phyloP scores from a whole-genome alignment of 2,888 invertebrate species.

The Periphyllus acericola region DNA sequence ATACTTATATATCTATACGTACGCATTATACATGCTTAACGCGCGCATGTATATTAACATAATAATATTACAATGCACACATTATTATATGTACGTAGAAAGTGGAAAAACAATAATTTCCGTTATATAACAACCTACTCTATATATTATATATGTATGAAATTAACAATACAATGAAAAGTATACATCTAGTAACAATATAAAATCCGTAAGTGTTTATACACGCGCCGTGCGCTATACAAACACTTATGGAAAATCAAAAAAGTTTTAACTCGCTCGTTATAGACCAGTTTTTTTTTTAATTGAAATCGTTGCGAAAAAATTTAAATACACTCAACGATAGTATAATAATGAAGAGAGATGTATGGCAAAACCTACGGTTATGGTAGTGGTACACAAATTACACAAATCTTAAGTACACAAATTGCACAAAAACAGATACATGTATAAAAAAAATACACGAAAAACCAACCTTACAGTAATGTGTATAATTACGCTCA shows the following conservation, averaged over 20 bases:
- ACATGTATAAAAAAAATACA: neutral
- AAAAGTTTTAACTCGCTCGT: neutral
- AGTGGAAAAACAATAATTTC: slow-evolving; percentile 40
- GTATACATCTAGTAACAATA: neutral
- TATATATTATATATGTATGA: neutral
- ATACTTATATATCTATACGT: neutral
- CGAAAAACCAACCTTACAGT: neutral
- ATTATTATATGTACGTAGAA: slow-evolving; percentile 12
- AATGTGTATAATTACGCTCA: neutral
- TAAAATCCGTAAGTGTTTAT: neutral
- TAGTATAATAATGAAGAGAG: neutral
- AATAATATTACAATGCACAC: slow-evolving; percentile 12
- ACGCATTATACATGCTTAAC: too few relatives aligned
- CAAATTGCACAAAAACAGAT: neutral
- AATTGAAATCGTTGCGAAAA: too few relatives aligned
- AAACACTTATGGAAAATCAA: neutral
- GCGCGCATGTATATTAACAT: neutral
- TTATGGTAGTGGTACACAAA: neutral
- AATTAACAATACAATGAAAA: neutral
- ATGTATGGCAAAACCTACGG: neutral
- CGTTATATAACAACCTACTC: neutral
- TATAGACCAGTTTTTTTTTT: too few relatives aligned
- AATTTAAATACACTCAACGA: neutral
- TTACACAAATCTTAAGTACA: neutral
- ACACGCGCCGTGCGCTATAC: neutral